phyloP scores from a whole-genome alignment of 2,113 vertebrate genomes.

The Macquaria australasica region DNA sequence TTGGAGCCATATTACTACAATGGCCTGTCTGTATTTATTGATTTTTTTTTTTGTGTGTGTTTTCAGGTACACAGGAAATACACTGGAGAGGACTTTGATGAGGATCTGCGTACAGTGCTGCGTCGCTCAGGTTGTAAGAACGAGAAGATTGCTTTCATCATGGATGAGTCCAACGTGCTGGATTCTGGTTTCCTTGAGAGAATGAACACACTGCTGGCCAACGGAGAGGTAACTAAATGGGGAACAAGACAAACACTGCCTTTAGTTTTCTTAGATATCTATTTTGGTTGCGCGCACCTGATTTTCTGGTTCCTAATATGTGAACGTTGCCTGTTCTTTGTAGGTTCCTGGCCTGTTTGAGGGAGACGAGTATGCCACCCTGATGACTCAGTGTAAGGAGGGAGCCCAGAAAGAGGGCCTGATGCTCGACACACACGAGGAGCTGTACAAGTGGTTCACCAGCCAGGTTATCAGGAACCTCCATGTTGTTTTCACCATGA shows the following conservation, averaged over 20 bases:
- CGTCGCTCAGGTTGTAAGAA: constrained; percentile 98
- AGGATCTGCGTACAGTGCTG: constrained; percentile 96
- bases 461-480: constrained; percentile 99
- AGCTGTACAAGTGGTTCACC: constrained; percentile 99
- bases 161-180: constrained; percentile 98
- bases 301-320: constrained; percentile 1
- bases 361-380: constrained; percentile 96
- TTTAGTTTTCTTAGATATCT: neutral
- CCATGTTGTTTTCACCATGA: constrained; percentile 99
- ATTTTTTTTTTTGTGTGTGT: neutral
- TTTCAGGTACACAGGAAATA: constrained; percentile 96
- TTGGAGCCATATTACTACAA: neutral
- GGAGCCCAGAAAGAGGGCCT: constrained; percentile 98
- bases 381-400: constrained; percentile 99
- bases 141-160: constrained; percentile 99
- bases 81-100: constrained; percentile 98
- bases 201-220: constrained; percentile 98
- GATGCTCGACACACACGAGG: constrained; percentile 98
- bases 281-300: neutral
- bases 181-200: constrained; percentile 98
- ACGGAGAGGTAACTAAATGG: constrained; percentile 90
- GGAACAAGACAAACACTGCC: neutral
- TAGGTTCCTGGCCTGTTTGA: constrained; percentile 98
- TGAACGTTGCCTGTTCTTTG: neutral
- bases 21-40: neutral